phyloP scores from a whole-genome alignment of 2,113 vertebrate genomes.

The Ptychochromis oligacanthus region DNA sequence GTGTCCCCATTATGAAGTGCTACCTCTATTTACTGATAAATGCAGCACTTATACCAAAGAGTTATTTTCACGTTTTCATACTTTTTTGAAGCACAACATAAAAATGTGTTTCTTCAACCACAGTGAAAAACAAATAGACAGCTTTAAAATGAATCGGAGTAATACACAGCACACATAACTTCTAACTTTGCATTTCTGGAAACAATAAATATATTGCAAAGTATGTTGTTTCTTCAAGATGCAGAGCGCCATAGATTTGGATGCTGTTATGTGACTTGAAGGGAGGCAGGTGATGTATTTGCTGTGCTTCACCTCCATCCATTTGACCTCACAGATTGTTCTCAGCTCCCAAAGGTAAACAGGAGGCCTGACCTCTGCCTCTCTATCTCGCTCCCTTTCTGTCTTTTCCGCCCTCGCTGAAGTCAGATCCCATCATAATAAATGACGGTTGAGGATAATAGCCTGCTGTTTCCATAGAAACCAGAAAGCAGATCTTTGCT shows the following conservation, averaged over 20 bases:
- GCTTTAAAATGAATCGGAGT: no score
- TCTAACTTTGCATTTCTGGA: not conserved
- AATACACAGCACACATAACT: not conserved
- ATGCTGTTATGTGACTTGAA: not conserved
- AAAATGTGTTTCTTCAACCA: not conserved
- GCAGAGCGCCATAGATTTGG: not conserved
- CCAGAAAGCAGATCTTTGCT: conserved; percentile 58
- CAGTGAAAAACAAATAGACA: not conserved
- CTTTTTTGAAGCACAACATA: not conserved
- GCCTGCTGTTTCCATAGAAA: conserved; percentile 74
- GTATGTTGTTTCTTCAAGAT: not conserved
- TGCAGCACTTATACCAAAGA: not conserved
- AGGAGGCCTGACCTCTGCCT: conserved; percentile 28
- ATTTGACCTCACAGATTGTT: conserved; percentile 9
- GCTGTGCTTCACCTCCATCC: not conserved
- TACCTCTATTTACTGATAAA: not conserved
- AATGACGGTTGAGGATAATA: conserved; percentile 64
- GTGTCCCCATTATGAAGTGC: not conserved
- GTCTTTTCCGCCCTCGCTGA: not conserved
- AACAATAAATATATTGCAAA: not conserved
- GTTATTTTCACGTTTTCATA: not conserved
- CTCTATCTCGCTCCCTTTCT: not conserved
- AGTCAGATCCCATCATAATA: conserved; percentile 58
- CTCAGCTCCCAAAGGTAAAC: conserved; percentile 30
- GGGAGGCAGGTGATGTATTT: not conserved